phyloP scores from a whole-genome alignment of 2,888 invertebrate species.

The Yponomeuta cagnagella region DNA sequence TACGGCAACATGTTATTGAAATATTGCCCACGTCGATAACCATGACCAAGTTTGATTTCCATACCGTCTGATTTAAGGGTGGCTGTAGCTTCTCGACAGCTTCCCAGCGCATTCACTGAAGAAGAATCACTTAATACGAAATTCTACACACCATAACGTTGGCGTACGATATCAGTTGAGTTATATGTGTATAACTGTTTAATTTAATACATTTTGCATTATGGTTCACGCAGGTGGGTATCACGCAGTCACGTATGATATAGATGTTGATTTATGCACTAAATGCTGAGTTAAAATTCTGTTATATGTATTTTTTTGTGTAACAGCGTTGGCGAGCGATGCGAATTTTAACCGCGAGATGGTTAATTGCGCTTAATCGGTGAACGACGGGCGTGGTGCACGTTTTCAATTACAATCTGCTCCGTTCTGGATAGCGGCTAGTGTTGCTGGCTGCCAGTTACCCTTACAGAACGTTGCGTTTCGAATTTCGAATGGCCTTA shows the following conservation, averaged over 20 bases:
- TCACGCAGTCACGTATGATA: too few species aligned
- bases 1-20: not conserved
- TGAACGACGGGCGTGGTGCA: slow-evolving; percentile 44
- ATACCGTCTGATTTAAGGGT: too few species aligned
- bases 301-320: not conserved
- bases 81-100: too few species aligned
- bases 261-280: too few species aligned
- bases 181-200: too few species aligned
- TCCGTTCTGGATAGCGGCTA: slow-evolving; percentile 23
- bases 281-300: not conserved
- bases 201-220: too few species aligned
- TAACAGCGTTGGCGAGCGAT: slow-evolving; percentile 20
- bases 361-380: slow-evolving; percentile 49
- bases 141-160: too few species aligned
- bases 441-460: not conserved
- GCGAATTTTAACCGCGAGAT: slow-evolving; percentile 28
- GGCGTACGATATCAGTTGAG: too few species aligned
- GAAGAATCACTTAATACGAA: too few species aligned
- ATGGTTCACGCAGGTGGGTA: too few species aligned
- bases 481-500: not conserved
- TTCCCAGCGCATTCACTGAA: too few species aligned
- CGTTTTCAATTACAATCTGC: slow-evolving; percentile 44
- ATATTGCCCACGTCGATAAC: not conserved
- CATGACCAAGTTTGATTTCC: too few species aligned
- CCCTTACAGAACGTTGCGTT: not conserved